A percentile compares a stretch with the other conserved stretches of the same genome.
These are phyloP conservation scores for Cephus spinipes DNA, from an alignment of 2,888 invertebrate genomes.

Conservation along the genomic window DNA sequence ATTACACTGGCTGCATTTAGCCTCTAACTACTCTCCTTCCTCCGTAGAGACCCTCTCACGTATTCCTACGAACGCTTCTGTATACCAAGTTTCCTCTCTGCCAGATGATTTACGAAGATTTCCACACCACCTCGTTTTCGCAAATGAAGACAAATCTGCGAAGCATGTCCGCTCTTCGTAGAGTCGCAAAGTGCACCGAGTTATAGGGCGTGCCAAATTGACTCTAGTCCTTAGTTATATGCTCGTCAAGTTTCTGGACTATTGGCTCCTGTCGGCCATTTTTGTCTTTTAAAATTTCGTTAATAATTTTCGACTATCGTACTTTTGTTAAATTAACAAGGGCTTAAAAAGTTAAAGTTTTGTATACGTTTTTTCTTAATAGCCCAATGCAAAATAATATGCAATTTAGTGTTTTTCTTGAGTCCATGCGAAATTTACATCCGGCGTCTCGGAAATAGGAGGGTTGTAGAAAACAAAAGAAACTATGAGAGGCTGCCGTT, in stretches of 20 bases:
- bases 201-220: neutral
- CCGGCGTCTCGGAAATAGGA: neutral
- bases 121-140: neutral
- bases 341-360: too few relatives aligned
- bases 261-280: neutral
- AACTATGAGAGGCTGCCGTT: neutral
- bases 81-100: neutral
- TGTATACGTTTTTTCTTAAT: too few relatives aligned
- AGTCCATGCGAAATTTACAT: neutral
- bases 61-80: neutral
- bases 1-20: conserved; percentile 2
- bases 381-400: neutral
- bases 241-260: neutral
- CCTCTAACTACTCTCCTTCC: neutral
- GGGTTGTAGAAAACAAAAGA: neutral
- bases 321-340: neutral
- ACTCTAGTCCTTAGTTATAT: neutral
- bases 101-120: neutral
- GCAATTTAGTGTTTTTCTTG: neutral
- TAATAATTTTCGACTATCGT: neutral
- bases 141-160: neutral
- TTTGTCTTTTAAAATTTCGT: neutral
- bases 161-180: neutral
- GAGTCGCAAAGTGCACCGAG: neutral
- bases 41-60: neutral